Conservation (phyloP, 2,888 invertebrate species). For the Falcaria lacertinaria region DNA sequence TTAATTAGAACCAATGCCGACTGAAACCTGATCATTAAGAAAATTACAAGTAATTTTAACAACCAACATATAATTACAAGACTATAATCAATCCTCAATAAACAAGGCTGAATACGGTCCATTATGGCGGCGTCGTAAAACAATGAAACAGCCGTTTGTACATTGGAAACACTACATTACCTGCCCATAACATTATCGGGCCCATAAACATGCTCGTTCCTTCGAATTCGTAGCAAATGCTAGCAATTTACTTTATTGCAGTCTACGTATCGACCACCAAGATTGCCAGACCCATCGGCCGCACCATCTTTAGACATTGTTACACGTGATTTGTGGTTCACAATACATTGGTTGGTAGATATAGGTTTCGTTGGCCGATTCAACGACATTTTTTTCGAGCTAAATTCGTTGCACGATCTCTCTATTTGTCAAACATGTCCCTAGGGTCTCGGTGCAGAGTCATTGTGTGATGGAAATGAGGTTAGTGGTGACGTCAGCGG, state of each 20-base stretch:
- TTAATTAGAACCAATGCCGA: too few species aligned
- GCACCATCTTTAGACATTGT: background rate
- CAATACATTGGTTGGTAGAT: constrained; percentile 30
- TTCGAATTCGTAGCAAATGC: constrained; percentile 72
- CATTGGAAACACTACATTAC: constrained; percentile 68
- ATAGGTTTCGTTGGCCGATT: constrained; percentile 56
- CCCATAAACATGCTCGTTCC: constrained; percentile 68
- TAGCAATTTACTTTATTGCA: constrained; percentile 76
- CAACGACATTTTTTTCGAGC: constrained; percentile 61
- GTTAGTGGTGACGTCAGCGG: constrained; percentile 19
- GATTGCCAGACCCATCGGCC: constrained; percentile 23
- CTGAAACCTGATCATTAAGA: too few species aligned
- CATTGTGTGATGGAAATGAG: constrained; percentile 38
- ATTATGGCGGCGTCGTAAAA: constrained; percentile 49
- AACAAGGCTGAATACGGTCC: background rate
- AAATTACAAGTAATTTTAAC: too few species aligned
- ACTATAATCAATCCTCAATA: too few species aligned
- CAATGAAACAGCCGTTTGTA: constrained; percentile 66
- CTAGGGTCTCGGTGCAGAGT: constrained; percentile 35
- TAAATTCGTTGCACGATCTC: constrained; percentile 64
- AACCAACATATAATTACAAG: too few species aligned
- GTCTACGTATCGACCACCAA: constrained; percentile 49
- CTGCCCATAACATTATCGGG: constrained; percentile 75
- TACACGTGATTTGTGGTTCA: constrained; percentile 21
- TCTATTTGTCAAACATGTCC: constrained; percentile 68